Base-by-base conservation (phyloP, 1,140 invertebrate species). In the Teleogryllus occipitalis region DNA sequence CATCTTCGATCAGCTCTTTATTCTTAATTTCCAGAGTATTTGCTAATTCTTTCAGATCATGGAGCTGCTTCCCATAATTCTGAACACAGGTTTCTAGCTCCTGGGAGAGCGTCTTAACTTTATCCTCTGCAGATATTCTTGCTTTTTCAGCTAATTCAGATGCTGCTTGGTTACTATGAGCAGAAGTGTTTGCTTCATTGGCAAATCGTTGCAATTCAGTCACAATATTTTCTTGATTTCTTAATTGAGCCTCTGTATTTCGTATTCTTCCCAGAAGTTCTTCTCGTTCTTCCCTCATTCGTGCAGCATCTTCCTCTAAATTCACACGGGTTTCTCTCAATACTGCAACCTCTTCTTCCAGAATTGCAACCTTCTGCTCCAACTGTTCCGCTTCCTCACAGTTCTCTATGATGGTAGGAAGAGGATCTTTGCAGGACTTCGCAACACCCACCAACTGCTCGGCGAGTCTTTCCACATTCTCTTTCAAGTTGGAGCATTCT, bases 351-450 rank as follows among this genome's bases (percentile, higher is more conserved):
- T 81, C 74, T 14, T 73, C 73, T 54, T 81, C 80, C 54, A 81
- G 48, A 22, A 27, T 39, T 39, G 46, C 6, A 5, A 78, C 74
- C 14, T 48, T 77, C 65, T 78, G 80, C 47, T 75, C 76, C 72
- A 80, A 49, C 21, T 47, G 46, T 73, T 79, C 80, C 15, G 49
- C 47, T 46, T 87, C 87, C 77, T 88, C 87, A 78, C 83, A 87
- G 0, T 83, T 85, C 81, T 87, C 87, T 0, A 86, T 86, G 76
- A 87, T 87, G 6, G 85, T 85, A 7, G 86, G 85, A 10, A 87
- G 81, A 79, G 84, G 85, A 2, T 83, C 84, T 27, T 87, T 86
- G 0, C 86, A 78, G 54, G 84, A 83, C 48, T 85, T 83, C 5
- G 86, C 84, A 80, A 87, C 84, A 0, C 84, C 49, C 0, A 85